These are phyloP conservation scores for Oceanodroma leucorhoa DNA, from an alignment of 2,797 vertebrate genomes.

Conservation along the genomic window DNA sequence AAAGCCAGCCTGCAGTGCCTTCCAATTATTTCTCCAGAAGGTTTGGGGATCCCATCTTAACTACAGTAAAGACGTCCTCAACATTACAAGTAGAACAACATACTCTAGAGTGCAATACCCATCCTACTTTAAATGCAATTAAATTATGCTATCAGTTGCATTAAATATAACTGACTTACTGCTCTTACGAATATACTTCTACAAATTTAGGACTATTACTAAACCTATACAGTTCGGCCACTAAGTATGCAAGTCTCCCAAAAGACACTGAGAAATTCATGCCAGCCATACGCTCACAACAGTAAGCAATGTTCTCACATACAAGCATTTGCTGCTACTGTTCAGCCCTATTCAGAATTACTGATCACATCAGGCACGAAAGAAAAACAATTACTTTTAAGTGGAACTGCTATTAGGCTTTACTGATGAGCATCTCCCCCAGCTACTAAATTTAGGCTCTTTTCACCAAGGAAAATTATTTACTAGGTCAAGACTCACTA, in stretches of 20 bases:
- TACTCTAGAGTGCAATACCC: background rate
- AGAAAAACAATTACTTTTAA: background rate
- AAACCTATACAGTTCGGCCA: background rate
- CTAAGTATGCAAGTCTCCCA: background rate
- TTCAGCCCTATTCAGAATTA: background rate
- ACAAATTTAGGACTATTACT: background rate
- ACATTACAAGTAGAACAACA: background rate
- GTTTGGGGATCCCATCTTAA: background rate
- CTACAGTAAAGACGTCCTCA: background rate
- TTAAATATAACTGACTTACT: background rate
- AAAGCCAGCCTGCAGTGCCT: background rate
- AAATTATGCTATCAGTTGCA: background rate
- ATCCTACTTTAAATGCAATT: background rate
- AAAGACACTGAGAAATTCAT: background rate
- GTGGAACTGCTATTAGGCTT: background rate
- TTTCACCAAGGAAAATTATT: background rate
- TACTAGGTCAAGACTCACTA: background rate
- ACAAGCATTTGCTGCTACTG: background rate
- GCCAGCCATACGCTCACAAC: background rate
- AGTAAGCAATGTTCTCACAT: background rate
- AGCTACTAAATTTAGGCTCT: background rate
- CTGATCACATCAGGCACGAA: background rate
- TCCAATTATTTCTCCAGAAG: background rate
- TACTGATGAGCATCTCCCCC: background rate
- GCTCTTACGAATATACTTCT: background rate